phyloP scores from a whole-genome alignment of 2,113 vertebrate species.

The Epinephelus moara region DNA sequence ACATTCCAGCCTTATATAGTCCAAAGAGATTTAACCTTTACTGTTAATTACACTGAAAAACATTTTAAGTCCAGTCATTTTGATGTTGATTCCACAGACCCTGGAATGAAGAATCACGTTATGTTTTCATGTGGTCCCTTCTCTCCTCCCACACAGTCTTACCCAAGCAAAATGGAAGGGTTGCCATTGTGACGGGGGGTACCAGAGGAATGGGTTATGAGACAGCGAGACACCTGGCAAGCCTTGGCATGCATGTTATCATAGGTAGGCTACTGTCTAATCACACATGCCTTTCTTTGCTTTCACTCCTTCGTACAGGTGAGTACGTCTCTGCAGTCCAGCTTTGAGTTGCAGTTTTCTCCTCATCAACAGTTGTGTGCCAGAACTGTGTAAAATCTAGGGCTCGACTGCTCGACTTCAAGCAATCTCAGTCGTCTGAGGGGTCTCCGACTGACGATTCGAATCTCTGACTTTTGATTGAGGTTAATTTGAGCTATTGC shows the following conservation, averaged over 20 bases:
- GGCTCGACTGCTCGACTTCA: too few species aligned
- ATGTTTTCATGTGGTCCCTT: conserved; percentile 46
- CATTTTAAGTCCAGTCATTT: too few species aligned
- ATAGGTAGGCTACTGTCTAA: conserved; percentile 86
- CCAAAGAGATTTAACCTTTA: too few species aligned
- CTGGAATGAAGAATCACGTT: background rate
- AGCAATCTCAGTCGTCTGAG: too few species aligned
- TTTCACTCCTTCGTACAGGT: background rate
- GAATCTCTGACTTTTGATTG: too few species aligned
- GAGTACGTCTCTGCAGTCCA: too few species aligned
- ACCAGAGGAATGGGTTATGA: conserved; percentile 91
- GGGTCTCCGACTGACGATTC: too few species aligned
- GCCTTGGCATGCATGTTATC: conserved; percentile 92
- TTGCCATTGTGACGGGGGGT: conserved; percentile 95
- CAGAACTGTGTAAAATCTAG: too few species aligned
- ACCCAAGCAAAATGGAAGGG: conserved; percentile 88
- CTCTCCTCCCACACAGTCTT: conserved; percentile 83
- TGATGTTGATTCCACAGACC: background rate
- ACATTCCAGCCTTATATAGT: too few species aligned
- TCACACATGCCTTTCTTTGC: background rate
- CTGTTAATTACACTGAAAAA: too few species aligned
- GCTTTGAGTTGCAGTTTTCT: background rate
- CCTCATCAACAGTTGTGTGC: too few species aligned
- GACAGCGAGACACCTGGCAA: conserved; percentile 88
- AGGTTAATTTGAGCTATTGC: too few species aligned